These are phyloP conservation scores for Ceratotherium simum DNA, from an alignment of 2,113 vertebrate species.

Conservation along the genomic window DNA sequence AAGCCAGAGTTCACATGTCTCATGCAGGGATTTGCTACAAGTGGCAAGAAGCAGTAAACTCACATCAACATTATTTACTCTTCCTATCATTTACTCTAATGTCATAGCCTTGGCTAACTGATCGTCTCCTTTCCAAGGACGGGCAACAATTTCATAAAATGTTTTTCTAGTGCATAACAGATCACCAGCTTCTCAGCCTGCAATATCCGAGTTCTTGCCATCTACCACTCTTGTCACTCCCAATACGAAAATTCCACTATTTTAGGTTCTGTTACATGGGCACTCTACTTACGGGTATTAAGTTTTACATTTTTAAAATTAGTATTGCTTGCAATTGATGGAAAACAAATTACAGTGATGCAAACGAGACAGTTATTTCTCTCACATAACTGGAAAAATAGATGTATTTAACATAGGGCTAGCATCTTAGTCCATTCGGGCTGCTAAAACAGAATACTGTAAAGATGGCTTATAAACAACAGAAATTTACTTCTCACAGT, in stretches of 20 bases:
- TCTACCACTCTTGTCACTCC: not conserved
- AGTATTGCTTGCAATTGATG: not conserved
- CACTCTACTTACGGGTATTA: not conserved
- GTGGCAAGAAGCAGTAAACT: not conserved
- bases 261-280: not conserved
- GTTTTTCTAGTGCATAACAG: not conserved
- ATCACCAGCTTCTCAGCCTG: not conserved
- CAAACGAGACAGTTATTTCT: not conserved
- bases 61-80: not conserved
- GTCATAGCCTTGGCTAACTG: not conserved
- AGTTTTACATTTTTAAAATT: not conserved
- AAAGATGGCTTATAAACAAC: not conserved
- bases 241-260: not conserved
- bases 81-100: not conserved
- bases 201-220: not conserved
- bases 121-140: not conserved
- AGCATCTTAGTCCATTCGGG: not conserved
- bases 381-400: not conserved
- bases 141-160: not conserved
- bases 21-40: not conserved
- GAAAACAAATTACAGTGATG: not conserved
- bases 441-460: not conserved
- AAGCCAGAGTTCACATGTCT: not conserved
- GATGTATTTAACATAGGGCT: not conserved
- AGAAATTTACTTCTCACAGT: not conserved